Conservation (phyloP, 2,797 vertebrate genomes). For the Spinus olivaceus region DNA sequence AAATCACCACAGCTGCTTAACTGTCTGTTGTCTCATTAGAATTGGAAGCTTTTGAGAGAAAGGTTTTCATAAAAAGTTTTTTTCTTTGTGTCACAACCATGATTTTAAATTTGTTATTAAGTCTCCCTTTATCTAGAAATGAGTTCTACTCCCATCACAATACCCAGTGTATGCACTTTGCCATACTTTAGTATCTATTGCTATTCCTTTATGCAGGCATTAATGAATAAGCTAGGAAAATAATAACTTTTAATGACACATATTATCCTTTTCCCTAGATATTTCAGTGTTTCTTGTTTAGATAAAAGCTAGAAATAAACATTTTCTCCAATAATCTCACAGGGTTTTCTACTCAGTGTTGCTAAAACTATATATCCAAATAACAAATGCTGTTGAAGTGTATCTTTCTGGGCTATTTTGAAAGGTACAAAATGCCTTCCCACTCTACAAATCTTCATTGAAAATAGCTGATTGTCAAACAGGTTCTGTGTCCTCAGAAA, state of each 20-base stretch:
- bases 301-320: background rate
- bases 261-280: background rate
- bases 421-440: background rate
- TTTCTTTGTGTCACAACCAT: background rate
- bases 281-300: background rate
- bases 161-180: background rate
- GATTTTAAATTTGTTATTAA: background rate
- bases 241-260: background rate
- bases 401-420: background rate
- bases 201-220: background rate
- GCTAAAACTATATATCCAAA: background rate
- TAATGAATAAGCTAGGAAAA: background rate
- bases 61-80: background rate
- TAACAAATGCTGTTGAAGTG: background rate
- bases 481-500: background rate
- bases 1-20: background rate
- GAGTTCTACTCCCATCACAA: background rate
- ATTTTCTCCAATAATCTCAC: background rate
- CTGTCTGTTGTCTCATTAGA: background rate
- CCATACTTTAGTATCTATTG: background rate
- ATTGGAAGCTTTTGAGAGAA: background rate
- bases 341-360: background rate
- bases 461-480: background rate
- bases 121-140: background rate
- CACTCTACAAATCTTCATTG: background rate